Percentiles rank a stretch among this genome's conserved stretches.
Evolutionary conservation across 2,888 invertebrate genomes (phyloP).

Genomic region (Scaptodrosophila latifasciaeformis): DNA sequence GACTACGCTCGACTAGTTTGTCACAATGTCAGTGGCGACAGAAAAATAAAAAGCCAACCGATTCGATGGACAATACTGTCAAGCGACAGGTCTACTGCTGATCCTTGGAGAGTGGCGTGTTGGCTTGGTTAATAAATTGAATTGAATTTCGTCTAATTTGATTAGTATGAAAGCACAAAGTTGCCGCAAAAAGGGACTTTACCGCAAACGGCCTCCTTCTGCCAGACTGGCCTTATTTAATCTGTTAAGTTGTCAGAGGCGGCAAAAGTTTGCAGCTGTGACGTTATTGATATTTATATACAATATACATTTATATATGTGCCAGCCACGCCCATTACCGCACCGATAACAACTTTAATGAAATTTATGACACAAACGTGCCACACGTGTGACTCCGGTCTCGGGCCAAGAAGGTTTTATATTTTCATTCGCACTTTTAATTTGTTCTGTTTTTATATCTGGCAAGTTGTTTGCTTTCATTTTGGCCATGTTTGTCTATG

Average conservation of each 20-base stretch:
- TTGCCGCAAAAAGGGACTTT: neutral
- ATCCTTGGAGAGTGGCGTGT: no score
- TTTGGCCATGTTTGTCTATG: constrained; percentile 33
- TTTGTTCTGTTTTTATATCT: neutral
- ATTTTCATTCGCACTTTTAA: no score
- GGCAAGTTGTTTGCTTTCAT: constrained; percentile 32
- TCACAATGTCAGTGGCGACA: constrained; percentile 19
- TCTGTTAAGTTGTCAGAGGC: constrained; percentile 47
- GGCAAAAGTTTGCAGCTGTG: constrained; percentile 21
- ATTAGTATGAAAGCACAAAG: constrained; percentile 56
- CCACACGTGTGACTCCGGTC: no score
- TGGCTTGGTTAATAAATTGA: constrained; percentile 47
- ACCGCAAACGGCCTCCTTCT: neutral
- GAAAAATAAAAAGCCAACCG: constrained; percentile 19
- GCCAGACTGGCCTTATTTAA: constrained; percentile 32
- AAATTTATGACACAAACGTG: no score
- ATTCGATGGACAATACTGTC: neutral
- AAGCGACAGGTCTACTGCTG: constrained; percentile 31
- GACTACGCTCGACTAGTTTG: constrained; percentile 12
- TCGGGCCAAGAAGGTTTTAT: no score
- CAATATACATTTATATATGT: constrained; percentile 20
- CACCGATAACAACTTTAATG: no score
- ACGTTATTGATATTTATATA: neutral
- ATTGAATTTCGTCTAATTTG: constrained; percentile 58
- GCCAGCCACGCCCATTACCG: constrained; percentile 18